Conservation (phyloP, 1,140 invertebrate species). For the Lanistes nyassanus region DNA sequence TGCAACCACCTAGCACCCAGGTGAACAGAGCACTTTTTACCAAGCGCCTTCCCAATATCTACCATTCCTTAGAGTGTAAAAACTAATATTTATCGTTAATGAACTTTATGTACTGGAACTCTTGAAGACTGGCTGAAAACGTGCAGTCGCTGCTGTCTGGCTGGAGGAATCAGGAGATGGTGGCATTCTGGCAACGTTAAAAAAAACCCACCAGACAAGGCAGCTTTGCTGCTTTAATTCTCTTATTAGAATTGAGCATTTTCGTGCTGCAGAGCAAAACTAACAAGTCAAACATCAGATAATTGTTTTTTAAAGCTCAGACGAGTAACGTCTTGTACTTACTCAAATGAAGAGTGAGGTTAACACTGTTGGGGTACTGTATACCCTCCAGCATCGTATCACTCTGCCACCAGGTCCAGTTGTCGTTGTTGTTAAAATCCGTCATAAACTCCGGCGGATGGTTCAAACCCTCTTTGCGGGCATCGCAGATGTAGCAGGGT, state of each 20-base stretch:
- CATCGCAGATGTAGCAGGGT: conserved; percentile 72
- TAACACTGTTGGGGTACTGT: conserved; percentile 89
- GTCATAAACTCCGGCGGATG: conserved; percentile 87
- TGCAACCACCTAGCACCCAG: too few relatives aligned
- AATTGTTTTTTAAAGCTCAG: neutral
- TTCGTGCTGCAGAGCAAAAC: too few relatives aligned
- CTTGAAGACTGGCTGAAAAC: neutral
- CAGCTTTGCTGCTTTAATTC: too few relatives aligned
- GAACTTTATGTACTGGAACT: too few relatives aligned
- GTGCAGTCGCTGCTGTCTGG: neutral
- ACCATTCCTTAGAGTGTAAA: too few relatives aligned
- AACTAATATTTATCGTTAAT: too few relatives aligned
- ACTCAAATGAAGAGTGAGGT: conserved; percentile 91
- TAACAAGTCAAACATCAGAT: too few relatives aligned
- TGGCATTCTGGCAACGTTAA: neutral
- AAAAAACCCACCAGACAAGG: too few relatives aligned
- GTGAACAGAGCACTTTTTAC: too few relatives aligned
- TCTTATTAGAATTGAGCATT: too few relatives aligned
- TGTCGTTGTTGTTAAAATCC: conserved; percentile 88
- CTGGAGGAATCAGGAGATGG: neutral
- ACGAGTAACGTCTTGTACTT: conserved; percentile 56
- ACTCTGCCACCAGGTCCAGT: conserved; percentile 98
- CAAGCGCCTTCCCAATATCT: too few relatives aligned
- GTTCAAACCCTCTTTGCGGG: conserved; percentile 70
- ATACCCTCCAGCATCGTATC: conserved; percentile 94